Base-by-base conservation (phyloP, 2,797 vertebrate genomes). In the Dryobates pubescens region DNA sequence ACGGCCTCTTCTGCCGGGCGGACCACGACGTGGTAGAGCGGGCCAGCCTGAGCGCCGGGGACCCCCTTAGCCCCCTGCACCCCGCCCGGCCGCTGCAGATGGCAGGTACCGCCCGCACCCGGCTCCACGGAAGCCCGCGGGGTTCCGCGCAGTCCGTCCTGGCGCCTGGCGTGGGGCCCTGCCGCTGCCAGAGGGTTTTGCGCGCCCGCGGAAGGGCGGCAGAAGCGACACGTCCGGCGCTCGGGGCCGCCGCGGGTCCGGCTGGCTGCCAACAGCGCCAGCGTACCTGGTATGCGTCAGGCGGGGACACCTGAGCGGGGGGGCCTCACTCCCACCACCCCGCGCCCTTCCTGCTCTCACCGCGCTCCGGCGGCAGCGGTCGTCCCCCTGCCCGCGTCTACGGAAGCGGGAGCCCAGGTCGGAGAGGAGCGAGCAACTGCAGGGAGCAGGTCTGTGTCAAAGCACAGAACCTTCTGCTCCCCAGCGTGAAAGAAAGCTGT, bases 1-100 rank as follows among this genome's bases (percentile, higher is more conserved):
- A 99, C 89, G 99, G 99, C 26, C 98, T 99, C 61, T 99, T 99
- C 97, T 99, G 99, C 93, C 97, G 99, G 82, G 99, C 99, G 3
- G 99, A 99, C 94, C 99, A 99, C 95, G 99, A 99, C 75, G 99
- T 99, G 89, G 98, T 99, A 97, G 99, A 99, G 88, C 97, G 98
- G 90, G 99, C 99, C 95, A 98, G 98, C 83, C 96, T 99, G 88
- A 98, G 98, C 32, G 96, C 98, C 12, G 98, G 98, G 36, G 99
- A 99, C 93, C 98, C 98, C 15, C 98, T 99, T 86, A 99, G 99
- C 89, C 99, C 99, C 65, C 96, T 99, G 89, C 99, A 99, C 92
- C 98, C 99, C 3, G 98, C 98, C 64, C 97, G 99, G 96, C 99
- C 99, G 69, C 98, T 99, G 96, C 99, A 99, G 97, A 99, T 99